Base-by-base conservation (phyloP, 2,797 vertebrate species). In the Babyrousa celebensis region DNA sequence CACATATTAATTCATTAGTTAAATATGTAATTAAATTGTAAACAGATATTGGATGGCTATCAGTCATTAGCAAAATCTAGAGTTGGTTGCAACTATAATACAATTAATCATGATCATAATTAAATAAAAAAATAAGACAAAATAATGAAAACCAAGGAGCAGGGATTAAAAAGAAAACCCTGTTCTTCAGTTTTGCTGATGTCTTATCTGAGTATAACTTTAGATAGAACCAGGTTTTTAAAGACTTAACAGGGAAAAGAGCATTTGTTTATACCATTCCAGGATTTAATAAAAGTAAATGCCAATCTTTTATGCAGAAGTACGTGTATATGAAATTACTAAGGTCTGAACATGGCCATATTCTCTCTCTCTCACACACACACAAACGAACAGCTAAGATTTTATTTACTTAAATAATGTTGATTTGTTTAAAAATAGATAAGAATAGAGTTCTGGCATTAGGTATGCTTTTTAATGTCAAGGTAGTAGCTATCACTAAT, bases 371-470 rank as follows among this genome's bases (percentile, higher is more conserved):
- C 75, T 32, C 11, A 11, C 75, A 32, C 18, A 8, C 43, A 29
- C 11, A 40, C 25, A 63, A 72, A 10, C 29, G 25, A 36, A 68
- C 11, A 40, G 25, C 2, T 78, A 23, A 90, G 4, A 90, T 75
- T 68, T 74, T 27, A 67, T 68, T 74, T 27, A 67, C 18, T n/a
- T 52, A 65, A 68, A 67, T 60, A 63, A 6, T 40, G 40, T 71
- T 75, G 20, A 86, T 80, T 90, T 80, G n/a, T 85, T 82, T 68
- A 54, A 62, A 65, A 56, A 60, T 56, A 40, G 20, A 78, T 71
- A 54, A 12, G 48, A 71, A 60, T 82, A 10, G 70, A 21, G 75
- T 56, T 82, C 40, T 82, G n/a, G 21, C 20, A 74, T 21, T 40
- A 79, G 29, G 6, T 58, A 17, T 32, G 16, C 40, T 82, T 91